Evolutionary conservation across 2,113 vertebrate genomes (phyloP).

Genomic region (Heterotilapia buettikoferi): DNA sequence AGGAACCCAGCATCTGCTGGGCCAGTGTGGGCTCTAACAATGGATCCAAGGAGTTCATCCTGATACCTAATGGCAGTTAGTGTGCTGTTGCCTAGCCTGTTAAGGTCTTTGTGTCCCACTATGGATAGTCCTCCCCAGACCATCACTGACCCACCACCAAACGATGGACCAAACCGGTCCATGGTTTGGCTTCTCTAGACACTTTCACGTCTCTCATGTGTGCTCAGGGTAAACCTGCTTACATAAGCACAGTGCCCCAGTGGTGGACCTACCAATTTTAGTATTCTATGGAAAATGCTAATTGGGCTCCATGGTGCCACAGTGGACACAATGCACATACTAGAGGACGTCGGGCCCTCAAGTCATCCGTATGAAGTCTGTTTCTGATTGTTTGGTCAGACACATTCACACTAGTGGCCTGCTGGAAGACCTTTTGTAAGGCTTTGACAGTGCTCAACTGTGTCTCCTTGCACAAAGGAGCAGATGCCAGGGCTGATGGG

Average conservation of each 20-base stretch:
- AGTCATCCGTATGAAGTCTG: not conserved
- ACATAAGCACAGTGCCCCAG: not conserved
- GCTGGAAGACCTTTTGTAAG: fast-evolving
- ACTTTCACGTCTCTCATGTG: not conserved
- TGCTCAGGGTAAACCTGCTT: not conserved
- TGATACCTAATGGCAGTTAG: not conserved
- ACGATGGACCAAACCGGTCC: not conserved
- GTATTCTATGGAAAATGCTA: not conserved
- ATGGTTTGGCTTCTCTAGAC: not conserved
- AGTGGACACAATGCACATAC: fast-evolving
- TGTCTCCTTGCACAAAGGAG: not conserved
- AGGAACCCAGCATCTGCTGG: not conserved
- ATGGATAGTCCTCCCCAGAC: not conserved
- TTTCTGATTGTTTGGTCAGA: not conserved
- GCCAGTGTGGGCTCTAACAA: not conserved
- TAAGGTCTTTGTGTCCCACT: not conserved
- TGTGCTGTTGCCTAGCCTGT: not conserved
- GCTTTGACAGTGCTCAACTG: not conserved
- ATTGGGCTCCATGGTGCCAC: not conserved
- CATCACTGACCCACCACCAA: not conserved
- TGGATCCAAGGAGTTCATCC: not conserved
- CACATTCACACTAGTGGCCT: not conserved
- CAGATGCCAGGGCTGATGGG: not conserved
- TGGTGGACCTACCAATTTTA: not conserved
- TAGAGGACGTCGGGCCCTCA: not conserved